Evolutionary conservation across 1,140 invertebrate species (phyloP).

Genomic region (Lucilia cuprina): DNA sequence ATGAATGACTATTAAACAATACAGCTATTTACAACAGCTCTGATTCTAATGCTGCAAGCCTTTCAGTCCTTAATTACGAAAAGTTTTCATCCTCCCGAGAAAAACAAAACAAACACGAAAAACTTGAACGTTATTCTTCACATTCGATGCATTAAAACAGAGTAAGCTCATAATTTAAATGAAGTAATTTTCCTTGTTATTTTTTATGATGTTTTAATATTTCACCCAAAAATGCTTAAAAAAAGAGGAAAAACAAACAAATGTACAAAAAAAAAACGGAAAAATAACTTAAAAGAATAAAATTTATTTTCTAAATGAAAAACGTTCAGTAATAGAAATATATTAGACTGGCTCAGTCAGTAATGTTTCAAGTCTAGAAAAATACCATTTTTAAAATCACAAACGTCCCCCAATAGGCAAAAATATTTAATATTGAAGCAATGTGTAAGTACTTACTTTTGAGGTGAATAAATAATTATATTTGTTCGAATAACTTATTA

Average conservation of each 20-base stretch:
- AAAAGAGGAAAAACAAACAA: not conserved
- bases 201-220: constrained; percentile 9
- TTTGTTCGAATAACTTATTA: no score
- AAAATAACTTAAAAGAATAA: not conserved
- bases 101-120: not conserved
- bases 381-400: no score
- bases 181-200: constrained; percentile 27
- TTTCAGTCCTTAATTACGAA: not conserved
- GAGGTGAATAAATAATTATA: no score
- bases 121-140: not conserved
- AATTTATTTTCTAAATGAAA: not conserved
- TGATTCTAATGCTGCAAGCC: not conserved
- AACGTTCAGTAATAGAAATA: not conserved
- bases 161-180: constrained; percentile 34
- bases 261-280: not conserved
- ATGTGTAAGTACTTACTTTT: no score
- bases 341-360: no score
- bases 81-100: not conserved
- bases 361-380: no score
- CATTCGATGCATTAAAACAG: not conserved
- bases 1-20: not conserved
- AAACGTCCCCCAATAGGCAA: no score
- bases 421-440: no score
- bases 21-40: not conserved
- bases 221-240: not conserved